Base-by-base conservation (phyloP, 2,888 invertebrate species). In the Laspeyria flexula region DNA sequence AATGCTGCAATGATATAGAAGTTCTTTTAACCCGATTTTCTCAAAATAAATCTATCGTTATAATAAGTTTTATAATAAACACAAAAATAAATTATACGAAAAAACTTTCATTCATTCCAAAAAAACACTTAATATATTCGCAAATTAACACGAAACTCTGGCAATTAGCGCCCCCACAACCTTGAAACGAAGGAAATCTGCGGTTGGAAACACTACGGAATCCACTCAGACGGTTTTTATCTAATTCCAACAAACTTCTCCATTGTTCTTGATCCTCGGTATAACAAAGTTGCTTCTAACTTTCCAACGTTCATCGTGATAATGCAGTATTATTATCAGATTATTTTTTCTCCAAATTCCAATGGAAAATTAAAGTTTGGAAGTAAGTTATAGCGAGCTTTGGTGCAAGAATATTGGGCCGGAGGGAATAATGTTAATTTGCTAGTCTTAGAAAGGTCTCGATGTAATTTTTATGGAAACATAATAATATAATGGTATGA, bases 231-330 rank as follows among this genome's bases (percentile, higher is more conserved):
- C 18, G 25, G 45, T 47, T 56, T 53, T 45, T 43, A 54, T 51
- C 12, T 43, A 33, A 57, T 27, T 43, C 12, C 34, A 1, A 13
- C 3, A 49, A 60, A 64, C 42, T 67, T 53, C 10, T 16, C 15
- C 34, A 29, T 39, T 37, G 35, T 60, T n/a, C n/a, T n/a, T 43
- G 42, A 49, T 45, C 60, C 27, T 35, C 34, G 37, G 45, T 62
- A 64, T 62, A 56, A 54, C 50, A 58, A 73, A 75, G 64, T 72
- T 66, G 25, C 35, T 33, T 6, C 11, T 41, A 64, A 65, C 46
- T 72, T 56, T 33, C 5, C 50, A 23, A 43, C 45, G 39, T 59
- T 60, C 55, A 65, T 65, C 66, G 45, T 52, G 63, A 66, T 71
- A 72, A 71, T 61, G 54, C 58, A 60, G 52, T 63, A 53, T n/a